Evolutionary conservation across 1,140 invertebrate species (phyloP).

Genomic region (Tribolium castaneum): DNA sequence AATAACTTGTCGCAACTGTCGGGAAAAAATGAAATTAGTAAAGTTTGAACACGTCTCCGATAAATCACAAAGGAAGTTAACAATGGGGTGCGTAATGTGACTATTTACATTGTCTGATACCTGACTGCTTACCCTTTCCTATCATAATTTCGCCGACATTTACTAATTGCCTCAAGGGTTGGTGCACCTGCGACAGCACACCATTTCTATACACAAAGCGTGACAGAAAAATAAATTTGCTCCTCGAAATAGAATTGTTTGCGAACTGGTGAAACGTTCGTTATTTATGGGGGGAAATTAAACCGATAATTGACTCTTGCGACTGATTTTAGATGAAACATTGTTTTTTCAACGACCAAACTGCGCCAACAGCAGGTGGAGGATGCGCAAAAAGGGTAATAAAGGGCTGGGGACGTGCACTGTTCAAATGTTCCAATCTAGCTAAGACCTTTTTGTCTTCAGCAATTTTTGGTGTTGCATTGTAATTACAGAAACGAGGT

Average conservation of each 20-base stretch:
- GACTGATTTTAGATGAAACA: too few relatives aligned
- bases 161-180: constrained; percentile 16
- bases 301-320: too few relatives aligned
- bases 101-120: constrained; percentile 9
- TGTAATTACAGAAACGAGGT: neutral
- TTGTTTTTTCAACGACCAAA: too few relatives aligned
- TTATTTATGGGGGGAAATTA: neutral
- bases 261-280: neutral
- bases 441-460: too few relatives aligned
- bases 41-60: neutral
- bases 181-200: constrained; percentile 16
- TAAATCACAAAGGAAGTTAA: neutral
- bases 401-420: neutral
- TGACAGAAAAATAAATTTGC: constrained; percentile 17
- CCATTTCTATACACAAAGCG: neutral
- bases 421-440: too few relatives aligned
- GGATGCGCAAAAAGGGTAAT: neutral
- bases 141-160: constrained; percentile 24
- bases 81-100: constrained; percentile 5
- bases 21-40: constrained; percentile 6
- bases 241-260: neutral
- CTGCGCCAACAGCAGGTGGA: too few relatives aligned
- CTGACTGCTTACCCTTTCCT: constrained; percentile 13
- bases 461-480: neutral
- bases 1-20: constrained; percentile 6